Base-by-base conservation (phyloP, 2,888 invertebrate species). In the Esperia sulphurella region DNA sequence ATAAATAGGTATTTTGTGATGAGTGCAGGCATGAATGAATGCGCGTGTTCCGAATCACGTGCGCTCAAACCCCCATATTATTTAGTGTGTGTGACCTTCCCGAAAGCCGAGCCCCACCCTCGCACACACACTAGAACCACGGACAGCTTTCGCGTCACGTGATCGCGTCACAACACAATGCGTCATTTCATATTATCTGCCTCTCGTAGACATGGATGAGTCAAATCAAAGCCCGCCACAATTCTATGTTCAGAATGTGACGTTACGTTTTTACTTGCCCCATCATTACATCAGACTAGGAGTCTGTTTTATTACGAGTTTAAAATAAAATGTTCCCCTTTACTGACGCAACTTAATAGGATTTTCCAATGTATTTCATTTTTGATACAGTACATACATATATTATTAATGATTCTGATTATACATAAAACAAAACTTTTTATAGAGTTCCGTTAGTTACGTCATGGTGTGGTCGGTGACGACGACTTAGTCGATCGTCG, bases 41-140 rank as follows among this genome's bases (percentile, higher is more conserved):
- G 52, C 58, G 66, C 84, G 79, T 85, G 87, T 57, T 45, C 44
- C 41, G 43, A 48, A 65, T 79, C 87, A 86, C 87, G 88, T 82
- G 72, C 76, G 68, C 75, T 63, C 50, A 21, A 41, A 35, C 3
- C n/a, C 8, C 35, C 8, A 44, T 48, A 43, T 31, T 29, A 29
- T 44, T 41, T 35, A 29, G 45, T 14, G 49, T 41, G 45, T 44
- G 44, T 44, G 44, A 57, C 53, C 63, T 66, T 69, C 72, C 73
- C 75, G 61, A 72, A 77, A 71, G 70, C 68, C 69, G 54, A 58
- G 71, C 68, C 73, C 76, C 57, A 68, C 75, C 75, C 56, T 42
- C 61, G 41, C 60, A 48, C 55, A 49, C 58, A 60, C 68, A 61
- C 66, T 69, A 60, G 62, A 59, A 57, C 54, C 48, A 57, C 14